Base-by-base conservation (phyloP, 2,113 vertebrate species). In the Oreocharis arfaki region DNA sequence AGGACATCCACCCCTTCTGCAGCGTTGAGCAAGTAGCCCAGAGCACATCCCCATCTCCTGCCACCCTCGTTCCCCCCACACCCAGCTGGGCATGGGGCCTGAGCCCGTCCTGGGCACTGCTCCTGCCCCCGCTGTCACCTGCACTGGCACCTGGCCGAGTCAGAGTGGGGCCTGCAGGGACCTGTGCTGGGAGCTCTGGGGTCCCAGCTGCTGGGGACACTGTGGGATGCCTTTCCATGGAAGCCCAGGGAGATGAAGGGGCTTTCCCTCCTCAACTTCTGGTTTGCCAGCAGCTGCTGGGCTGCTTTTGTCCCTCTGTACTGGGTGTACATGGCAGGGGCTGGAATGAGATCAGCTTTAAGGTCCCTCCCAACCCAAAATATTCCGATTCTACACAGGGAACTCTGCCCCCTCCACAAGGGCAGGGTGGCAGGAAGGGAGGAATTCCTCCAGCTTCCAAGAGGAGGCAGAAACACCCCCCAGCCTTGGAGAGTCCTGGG, bases 1-100 rank as follows among this genome's bases (percentile, higher is more conserved):
- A 1, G 80, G 59, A 42, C 39, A 55, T 46, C 39, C 21, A n/a
- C 39, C 6, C 3, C 30, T 68, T 39, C 65, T 46, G 27, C 30
- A 33, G 37, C 3, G 0, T 6, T 37, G 30, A 37, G 53, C 52
- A 8, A 22, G 2, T 6, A 85, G 24, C 21, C n/a, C 59, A 46
- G 10, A 35, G 60, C 57, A 41, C 49, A 33, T 16, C 28, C 44
- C 23, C 18, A 3, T 33, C 47, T 71, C 57, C 44, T 81, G 30
- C 35, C 60, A 19, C 16, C 27, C n/a, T 86, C 5, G 0, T 42
- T 68, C 4, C 11, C 19, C 4, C 7, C 9, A 37, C 14, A 32
- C 4, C 19, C 57, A 2, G 4, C 41, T 47, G 56, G 32, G 13
- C 6, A 16, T 0, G 0, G 9, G 46, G 35, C n/a, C 57, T 32